phyloP scores from a whole-genome alignment of 1,140 invertebrate species.

The Laodelphax striatellus region DNA sequence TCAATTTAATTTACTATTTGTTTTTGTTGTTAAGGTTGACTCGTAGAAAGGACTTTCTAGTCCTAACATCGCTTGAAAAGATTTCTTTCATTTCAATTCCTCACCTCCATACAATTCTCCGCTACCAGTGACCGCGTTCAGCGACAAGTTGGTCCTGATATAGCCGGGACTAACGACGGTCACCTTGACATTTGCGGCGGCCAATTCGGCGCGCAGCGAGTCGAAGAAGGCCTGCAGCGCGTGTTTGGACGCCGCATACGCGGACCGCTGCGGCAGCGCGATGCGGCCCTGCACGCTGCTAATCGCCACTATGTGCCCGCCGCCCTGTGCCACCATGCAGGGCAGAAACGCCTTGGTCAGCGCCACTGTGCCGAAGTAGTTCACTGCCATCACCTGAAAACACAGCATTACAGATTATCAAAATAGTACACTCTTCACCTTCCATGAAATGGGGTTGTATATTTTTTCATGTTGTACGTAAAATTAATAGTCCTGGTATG shows the following conservation, averaged over 20 bases:
- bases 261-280: constrained; percentile 74
- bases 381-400: constrained; percentile 67
- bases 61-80: no score
- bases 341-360: constrained; percentile 81
- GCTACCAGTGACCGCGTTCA: constrained; percentile 73
- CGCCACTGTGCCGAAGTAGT: constrained; percentile 87
- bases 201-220: constrained; percentile 67
- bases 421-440: no score
- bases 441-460: no score
- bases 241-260: constrained; percentile 91
- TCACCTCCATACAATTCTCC: constrained; percentile 69
- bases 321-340: constrained; percentile 62
- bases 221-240: constrained; percentile 83
- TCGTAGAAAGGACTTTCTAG: no score
- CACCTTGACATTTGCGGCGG: constrained; percentile 60
- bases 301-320: constrained; percentile 79
- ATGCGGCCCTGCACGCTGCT: constrained; percentile 90
- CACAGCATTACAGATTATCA: no score
- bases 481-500: no score
- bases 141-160: constrained; percentile 73
- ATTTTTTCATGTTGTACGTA: no score
- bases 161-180: constrained; percentile 80
- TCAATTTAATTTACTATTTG: no score
- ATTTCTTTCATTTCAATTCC: no score
- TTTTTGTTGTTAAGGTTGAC: no score